Evolutionary conservation across 2,888 invertebrate genomes (phyloP), one percentile per base, ranked within the genome.

Genomic region (Stratiomys singularior): DNA sequence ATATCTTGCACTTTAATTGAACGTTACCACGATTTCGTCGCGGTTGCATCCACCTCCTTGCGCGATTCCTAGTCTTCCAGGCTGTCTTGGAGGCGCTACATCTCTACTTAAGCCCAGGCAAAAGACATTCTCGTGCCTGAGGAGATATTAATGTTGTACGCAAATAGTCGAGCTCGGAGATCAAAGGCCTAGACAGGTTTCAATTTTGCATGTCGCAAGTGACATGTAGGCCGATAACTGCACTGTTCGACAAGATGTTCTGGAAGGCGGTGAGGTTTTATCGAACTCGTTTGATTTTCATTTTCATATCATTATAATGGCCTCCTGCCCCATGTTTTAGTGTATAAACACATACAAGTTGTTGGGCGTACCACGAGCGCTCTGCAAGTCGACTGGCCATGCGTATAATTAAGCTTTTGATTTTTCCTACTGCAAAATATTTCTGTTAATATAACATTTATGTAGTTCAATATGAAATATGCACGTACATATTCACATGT

Each of bases 151-250:
- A 37, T 37, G 37, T 37, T 37, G 37, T 37, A 37, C 9, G 37
- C 37, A 37, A 37, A 37, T 52, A 52, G 52, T 18, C 4, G 52
- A 52, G n/a, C 56, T 56, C 44, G 44, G 67, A 67, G 67, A 77
- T 77, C 76, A 77, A 77, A 77, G 76, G 37, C 76, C 18, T 30
- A 56, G 67, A 47, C 76, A 77, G 58, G 76, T 77, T 77, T 77
- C 67, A 47, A 67, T 56, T 77, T 77, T 66, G 67, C 76, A 77
- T 77, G 76, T 77, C 76, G 56, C 28, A 77, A 77, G 67, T 77
- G 76, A 67, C 76, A 77, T 77, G 76, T 77, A 67, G 76, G 76
- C 76, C 76, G 76, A 77, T 77, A 77, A 67, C 76, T 77, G 67
- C 58, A 52, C 67, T 77, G 76, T 77, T 77, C 76, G 46, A 77